Conservation (phyloP, 2,888 invertebrate genomes). For the Galeruca laticollis region DNA sequence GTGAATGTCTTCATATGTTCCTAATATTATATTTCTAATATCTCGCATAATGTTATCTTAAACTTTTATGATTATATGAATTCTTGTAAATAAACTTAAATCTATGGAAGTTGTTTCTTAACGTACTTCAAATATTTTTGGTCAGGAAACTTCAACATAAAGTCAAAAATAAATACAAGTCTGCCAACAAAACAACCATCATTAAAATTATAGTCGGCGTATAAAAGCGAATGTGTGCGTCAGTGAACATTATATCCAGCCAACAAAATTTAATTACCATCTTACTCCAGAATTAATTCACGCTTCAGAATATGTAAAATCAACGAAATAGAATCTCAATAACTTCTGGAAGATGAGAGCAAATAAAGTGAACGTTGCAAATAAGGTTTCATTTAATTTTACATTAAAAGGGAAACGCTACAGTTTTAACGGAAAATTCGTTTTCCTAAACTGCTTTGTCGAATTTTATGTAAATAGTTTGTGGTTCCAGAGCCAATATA, state of each 20-base stretch:
- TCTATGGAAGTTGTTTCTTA: neutral
- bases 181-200: slow-evolving; percentile 30
- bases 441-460: slow-evolving; percentile 7
- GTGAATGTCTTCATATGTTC: no score
- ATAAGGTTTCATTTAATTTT: slow-evolving; percentile 37
- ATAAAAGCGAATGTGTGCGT: slow-evolving; percentile 25
- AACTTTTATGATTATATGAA: neutral
- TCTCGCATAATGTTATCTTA: neutral
- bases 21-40: no score
- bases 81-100: slow-evolving; percentile 16
- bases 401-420: slow-evolving; percentile 11
- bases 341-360: slow-evolving; percentile 37
- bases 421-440: slow-evolving; percentile 10
- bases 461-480: neutral
- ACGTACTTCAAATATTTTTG: slow-evolving; percentile 10
- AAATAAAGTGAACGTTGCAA: slow-evolving; percentile 28
- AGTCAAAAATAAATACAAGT: slow-evolving; percentile 27
- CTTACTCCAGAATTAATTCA: slow-evolving; percentile 51
- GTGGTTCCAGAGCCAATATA: neutral
- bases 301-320: slow-evolving; percentile 43
- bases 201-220: slow-evolving; percentile 30
- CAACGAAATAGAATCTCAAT: slow-evolving; percentile 45
- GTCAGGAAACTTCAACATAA: slow-evolving; percentile 4
- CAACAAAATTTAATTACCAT: slow-evolving; percentile 55
- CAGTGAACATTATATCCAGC: slow-evolving; percentile 51